Base-by-base conservation (phyloP, 1,140 invertebrate species). In the Tachypleus tridentatus region DNA sequence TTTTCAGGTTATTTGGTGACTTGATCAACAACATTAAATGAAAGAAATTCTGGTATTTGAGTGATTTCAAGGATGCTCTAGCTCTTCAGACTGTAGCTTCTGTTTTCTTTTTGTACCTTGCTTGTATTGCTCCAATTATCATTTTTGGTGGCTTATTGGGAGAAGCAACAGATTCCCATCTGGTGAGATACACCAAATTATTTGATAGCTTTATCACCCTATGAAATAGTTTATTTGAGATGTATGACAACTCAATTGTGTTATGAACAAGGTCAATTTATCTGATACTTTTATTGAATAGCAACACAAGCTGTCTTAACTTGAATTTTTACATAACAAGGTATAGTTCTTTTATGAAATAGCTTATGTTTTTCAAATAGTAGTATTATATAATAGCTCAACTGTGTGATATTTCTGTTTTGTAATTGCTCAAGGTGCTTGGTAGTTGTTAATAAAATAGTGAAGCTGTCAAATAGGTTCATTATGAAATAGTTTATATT, bases 31-130 rank as follows among this genome's bases (percentile, higher is more conserved):
- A 99, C 75, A 76, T 98, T 2, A 93, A 93, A 76, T 80, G 96
- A 60, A 99, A 98, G 81, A 76, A 79, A 0, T 93, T 93, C 0
- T 97, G 86, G 82, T 87, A 81, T 72, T 60, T 71, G 9, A 73
- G 66, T 64, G 85, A 87, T 74, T 84, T 83, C 72, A 82, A 75
- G 63, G 97, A 99, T 74, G 93, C 91, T 0, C 75, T 97, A 3
- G 87, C 93, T 8, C 78, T 95, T 60, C 97, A 99, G 75, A 97
- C 92, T 73, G 78, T 99, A 3, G 96, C 97, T 6, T 93, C 96
- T 0, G 95, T 96, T 82, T 98, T 99, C 79, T 82, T 98, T n/a
- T 62, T 78, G 67, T 99, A 98, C 76, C 98, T 99, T 76, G 97
- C 96, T 56, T 96, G 95, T 77, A 81, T 99, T 10, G 97, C 97